Conservation (phyloP, 2,113 vertebrate genomes). For the Cottus gobio region DNA sequence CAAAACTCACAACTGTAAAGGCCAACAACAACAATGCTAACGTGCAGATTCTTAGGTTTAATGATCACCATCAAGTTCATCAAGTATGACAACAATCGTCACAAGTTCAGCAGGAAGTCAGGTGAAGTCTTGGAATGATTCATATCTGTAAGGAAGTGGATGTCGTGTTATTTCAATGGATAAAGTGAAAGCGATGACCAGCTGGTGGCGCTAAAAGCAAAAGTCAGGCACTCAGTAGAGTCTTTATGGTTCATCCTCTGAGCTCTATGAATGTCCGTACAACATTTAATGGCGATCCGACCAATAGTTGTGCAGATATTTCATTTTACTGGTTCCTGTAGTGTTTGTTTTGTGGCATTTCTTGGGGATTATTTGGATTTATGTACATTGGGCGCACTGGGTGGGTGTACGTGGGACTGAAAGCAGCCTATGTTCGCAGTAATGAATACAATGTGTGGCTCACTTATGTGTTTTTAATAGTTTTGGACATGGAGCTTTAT, state of each 20-base stretch:
- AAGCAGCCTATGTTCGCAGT: background rate
- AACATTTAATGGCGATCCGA: background rate
- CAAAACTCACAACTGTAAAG: background rate
- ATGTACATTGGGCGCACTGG: background rate
- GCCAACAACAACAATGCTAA: background rate
- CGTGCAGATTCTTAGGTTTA: background rate
- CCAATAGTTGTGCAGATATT: background rate
- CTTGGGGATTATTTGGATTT: conserved; percentile 1
- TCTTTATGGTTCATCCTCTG: background rate
- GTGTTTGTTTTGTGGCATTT: background rate
- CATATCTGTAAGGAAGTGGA: background rate
- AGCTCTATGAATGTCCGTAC: background rate
- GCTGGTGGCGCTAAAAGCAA: background rate
- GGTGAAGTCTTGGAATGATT: background rate
- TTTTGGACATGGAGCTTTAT: background rate
- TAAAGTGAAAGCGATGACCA: background rate
- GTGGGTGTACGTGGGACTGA: background rate
- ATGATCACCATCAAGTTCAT: background rate
- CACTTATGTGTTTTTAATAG: background rate
- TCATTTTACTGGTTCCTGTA: background rate
- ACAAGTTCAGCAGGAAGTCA: background rate
- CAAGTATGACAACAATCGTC: background rate
- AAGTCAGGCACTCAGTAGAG: background rate
- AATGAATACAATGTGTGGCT: background rate
- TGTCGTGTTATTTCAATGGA: background rate